Base-by-base conservation (phyloP, 2,888 invertebrate species). In the Drosophila neoperkinsi region DNA sequence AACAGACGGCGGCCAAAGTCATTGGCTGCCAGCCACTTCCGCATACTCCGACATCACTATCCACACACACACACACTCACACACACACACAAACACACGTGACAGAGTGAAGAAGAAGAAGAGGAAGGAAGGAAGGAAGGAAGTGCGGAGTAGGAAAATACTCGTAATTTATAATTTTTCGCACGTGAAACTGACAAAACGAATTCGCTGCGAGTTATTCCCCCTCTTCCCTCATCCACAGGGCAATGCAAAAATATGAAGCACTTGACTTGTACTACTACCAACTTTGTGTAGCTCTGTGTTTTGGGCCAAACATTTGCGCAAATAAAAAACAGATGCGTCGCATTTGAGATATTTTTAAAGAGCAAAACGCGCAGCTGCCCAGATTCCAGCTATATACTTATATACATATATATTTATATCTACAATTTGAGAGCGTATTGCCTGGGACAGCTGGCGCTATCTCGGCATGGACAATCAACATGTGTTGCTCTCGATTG, bases 141-240 rank as follows among this genome's bases (percentile, higher is more conserved):
- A 16, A 16, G 46, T 21, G 11, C 4, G 53, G 33, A 21, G n/a
- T n/a, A 16, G 28, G 49, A 59, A 56, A 74, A 81, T 63, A 64
- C 38, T 53, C 89, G 80, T 89, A 87, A 90, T 88, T 88, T 84
- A 88, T 86, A 88, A 90, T 87, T 88, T 87, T 88, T 89, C 77
- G 84, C 87, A 87, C 90, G 87, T 88, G 90, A 82, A 90, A 77
- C 80, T 90, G 90, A 83, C 88, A 85, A 88, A 85, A 66, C 65
- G 55, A 67, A 66, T 72, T 58, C 61, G 60, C 60, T 56, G 66
- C 66, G 51, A 63, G 51, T 51, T 62, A 63, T 52, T 52, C 53
- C 33, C 53, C 46, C 46, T 46, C 50, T 33, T 36, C 38, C 46
- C 46, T 41, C 50, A 30, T 36, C 38, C 63, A 50, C 34, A 3